Evolutionary conservation across 1,140 invertebrate species (phyloP).

Genomic region (Leptinotarsa defecta): DNA sequence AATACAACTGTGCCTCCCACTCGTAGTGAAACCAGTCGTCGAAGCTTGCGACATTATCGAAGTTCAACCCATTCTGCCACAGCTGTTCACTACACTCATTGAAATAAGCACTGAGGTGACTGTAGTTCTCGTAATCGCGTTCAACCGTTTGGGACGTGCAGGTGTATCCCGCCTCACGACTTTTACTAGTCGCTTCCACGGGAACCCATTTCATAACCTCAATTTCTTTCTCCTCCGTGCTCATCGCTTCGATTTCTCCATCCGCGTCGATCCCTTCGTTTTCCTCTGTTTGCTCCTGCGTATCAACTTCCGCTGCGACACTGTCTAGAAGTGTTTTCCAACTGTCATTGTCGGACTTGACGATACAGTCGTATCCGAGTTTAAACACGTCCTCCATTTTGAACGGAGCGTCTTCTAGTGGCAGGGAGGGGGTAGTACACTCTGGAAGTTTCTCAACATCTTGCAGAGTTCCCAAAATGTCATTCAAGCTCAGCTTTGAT

Average conservation of each 20-base stretch:
- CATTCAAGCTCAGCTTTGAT: not conserved
- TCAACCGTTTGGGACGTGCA: not conserved
- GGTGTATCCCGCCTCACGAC: not conserved
- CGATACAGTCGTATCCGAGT: slow-evolving; percentile 38
- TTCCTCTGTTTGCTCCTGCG: slow-evolving; percentile 27
- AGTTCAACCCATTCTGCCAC: slow-evolving; percentile 42
- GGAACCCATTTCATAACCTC: slow-evolving; percentile 43
- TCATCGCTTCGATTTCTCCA: slow-evolving; percentile 26
- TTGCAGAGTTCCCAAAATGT: not conserved
- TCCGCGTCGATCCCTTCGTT: slow-evolving; percentile 22
- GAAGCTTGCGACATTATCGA: slow-evolving; percentile 44
- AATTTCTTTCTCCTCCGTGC: slow-evolving; percentile 32
- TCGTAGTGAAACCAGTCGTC: slow-evolving; percentile 44
- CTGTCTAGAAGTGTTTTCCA: slow-evolving; percentile 10
- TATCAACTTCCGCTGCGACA: slow-evolving; percentile 13
- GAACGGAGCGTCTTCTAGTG: not conserved
- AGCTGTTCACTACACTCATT: slow-evolving; percentile 44
- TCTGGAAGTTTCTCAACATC: slow-evolving; percentile 22
- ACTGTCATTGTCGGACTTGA: slow-evolving; percentile 25
- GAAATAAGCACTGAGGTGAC: slow-evolving; percentile 42
- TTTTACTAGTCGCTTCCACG: slow-evolving; percentile 25
- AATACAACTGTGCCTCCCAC: slow-evolving; percentile 46
- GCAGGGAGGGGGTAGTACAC: not conserved
- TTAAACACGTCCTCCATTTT: slow-evolving; percentile 45
- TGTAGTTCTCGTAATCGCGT: slow-evolving; percentile 10